These are phyloP conservation scores for Pocillopora grandis DNA, from an alignment of 92 coral and sea anemone species.

Conservation along the genomic window DNA sequence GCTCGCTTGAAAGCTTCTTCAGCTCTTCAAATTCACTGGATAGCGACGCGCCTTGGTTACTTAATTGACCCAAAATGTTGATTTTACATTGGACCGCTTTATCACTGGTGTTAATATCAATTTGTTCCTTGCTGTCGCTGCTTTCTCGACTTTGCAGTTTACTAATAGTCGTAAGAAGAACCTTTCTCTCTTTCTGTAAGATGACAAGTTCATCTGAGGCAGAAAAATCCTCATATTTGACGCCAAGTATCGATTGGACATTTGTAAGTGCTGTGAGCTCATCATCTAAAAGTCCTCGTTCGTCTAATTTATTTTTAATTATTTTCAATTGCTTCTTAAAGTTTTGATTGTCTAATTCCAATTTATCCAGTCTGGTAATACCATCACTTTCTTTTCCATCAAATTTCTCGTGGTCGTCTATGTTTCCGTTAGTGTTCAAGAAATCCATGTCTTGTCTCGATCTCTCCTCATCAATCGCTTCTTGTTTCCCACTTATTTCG, in stretches of 20 bases:
- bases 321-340: slow-evolving; percentile 59
- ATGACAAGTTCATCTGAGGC: slow-evolving; percentile 60
- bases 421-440: slow-evolving; percentile 47
- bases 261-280: slow-evolving; percentile 52
- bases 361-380: slow-evolving; percentile 28
- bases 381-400: slow-evolving; percentile 27
- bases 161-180: slow-evolving; percentile 76
- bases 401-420: slow-evolving; percentile 31
- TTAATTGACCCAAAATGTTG: slow-evolving; percentile 33
- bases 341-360: slow-evolving; percentile 72
- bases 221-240: slow-evolving; percentile 26
- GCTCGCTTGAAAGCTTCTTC: slow-evolving; percentile 51
- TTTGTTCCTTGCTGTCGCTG: slow-evolving; percentile 21
- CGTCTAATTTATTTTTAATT: slow-evolving; percentile 55
- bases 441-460: slow-evolving; percentile 56
- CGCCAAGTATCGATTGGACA: slow-evolving; percentile 8
- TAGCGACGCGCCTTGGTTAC: slow-evolving; percentile 44
- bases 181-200: slow-evolving; percentile 73
- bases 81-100: slow-evolving; percentile 77
- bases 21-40: slow-evolving; percentile 58
- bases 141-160: slow-evolving; percentile 66
- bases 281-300: slow-evolving; percentile 63
- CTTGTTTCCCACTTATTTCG: slow-evolving; percentile 19
- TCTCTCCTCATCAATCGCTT: slow-evolving; percentile 53
- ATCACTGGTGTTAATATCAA: slow-evolving; percentile 18